phyloP scores from a whole-genome alignment of 2,797 vertebrate species.

The Galagoides demidoff region DNA sequence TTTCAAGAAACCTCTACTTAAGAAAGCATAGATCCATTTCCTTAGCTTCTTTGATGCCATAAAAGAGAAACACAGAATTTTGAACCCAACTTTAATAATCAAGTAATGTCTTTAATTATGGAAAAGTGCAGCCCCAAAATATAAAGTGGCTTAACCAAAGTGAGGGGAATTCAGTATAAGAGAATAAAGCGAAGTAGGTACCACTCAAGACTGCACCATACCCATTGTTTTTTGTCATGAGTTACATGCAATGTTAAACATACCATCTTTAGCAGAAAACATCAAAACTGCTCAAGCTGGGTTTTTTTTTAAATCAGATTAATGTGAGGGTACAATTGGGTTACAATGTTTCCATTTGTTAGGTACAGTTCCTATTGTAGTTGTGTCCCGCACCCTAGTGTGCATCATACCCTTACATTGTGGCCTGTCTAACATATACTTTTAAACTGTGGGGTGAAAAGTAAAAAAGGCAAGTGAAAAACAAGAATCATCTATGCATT shows the following conservation, averaged over 20 bases:
- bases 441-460: not conserved
- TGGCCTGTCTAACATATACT: not conserved
- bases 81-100: not conserved
- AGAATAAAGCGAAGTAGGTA: not conserved
- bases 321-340: too few species aligned
- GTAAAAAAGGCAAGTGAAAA: not conserved
- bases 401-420: too few species aligned
- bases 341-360: too few species aligned
- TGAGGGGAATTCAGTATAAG: not conserved
- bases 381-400: too few species aligned
- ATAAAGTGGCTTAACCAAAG: not conserved
- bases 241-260: not conserved
- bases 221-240: not conserved
- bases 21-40: not conserved
- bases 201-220: not conserved
- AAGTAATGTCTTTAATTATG: not conserved
- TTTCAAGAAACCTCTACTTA: constrained; percentile 11
- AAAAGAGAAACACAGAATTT: constrained; percentile 29
- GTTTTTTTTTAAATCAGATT: not conserved
- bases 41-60: not conserved
- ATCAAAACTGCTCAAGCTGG: not conserved
- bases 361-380: too few species aligned
- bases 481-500: not conserved
- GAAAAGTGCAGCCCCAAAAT: not conserved
- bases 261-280: not conserved